Evolutionary conservation across 2,797 vertebrate genomes (phyloP).

Genomic region (Loris lydekkerianus): DNA sequence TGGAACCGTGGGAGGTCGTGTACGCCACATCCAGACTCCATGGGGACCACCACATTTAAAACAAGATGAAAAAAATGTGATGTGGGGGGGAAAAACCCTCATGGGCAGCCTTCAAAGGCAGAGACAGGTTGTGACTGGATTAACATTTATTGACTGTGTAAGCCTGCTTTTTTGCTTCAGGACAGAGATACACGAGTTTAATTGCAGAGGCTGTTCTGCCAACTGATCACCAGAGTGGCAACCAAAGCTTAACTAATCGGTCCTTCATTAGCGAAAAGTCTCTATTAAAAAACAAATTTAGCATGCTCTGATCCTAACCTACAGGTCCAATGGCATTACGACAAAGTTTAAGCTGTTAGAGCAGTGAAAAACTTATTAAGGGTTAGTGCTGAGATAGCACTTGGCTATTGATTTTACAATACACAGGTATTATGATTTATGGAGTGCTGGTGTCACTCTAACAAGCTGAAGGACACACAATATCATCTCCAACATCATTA

Average conservation of each 20-base stretch:
- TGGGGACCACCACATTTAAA: constrained; percentile 94
- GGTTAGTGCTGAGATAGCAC: constrained; percentile 99
- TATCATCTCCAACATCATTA: constrained; percentile 99
- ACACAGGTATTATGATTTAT: constrained; percentile 99
- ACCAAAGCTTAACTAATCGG: constrained; percentile 99
- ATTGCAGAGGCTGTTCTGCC: constrained; percentile 97
- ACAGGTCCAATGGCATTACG: constrained; percentile 96
- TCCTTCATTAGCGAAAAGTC: constrained; percentile 99
- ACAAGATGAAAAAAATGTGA: constrained; percentile 94
- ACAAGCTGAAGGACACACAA: constrained; percentile 99
- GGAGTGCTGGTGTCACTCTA: constrained; percentile 99
- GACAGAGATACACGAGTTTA: constrained; percentile 97
- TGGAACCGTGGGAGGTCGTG: constrained; percentile 92
- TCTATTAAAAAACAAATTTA: constrained; percentile 99
- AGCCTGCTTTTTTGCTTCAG: constrained; percentile 95
- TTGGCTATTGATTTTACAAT: constrained; percentile 99
- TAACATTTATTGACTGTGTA: constrained; percentile 99
- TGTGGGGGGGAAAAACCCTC: constrained; percentile 91
- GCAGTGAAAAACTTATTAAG: constrained; percentile 98
- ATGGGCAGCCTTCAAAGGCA: constrained; percentile 98
- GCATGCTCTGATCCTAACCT: constrained; percentile 98
- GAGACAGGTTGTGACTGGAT: constrained; percentile 98
- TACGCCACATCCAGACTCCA: constrained; percentile 91
- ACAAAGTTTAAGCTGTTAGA: constrained; percentile 99
- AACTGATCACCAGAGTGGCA: constrained; percentile 98